Conservation (phyloP, 2,888 invertebrate species). For the Muscina levida region DNA sequence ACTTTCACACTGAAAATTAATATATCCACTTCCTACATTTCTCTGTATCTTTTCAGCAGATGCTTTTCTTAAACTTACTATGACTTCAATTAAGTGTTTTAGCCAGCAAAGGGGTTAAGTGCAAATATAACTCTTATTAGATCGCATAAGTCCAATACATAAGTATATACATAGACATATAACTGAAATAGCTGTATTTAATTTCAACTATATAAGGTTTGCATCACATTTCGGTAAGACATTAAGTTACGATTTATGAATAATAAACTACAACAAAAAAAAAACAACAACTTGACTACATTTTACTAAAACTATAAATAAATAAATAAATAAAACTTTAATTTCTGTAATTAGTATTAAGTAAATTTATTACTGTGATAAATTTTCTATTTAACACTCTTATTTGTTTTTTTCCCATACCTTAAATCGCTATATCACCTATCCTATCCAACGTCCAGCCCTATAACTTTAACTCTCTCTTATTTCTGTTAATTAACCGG, state of each 20-base stretch:
- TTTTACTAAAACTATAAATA: no score
- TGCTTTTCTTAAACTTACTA: no score
- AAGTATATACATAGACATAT: slow-evolving; percentile 31
- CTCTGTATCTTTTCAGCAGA: slow-evolving; percentile 44
- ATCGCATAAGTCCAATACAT: not conserved
- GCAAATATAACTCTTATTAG: slow-evolving; percentile 59
- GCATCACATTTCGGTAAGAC: no score
- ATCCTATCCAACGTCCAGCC: not conserved
- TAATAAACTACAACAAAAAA: no score
- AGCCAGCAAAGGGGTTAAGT: slow-evolving; percentile 55
- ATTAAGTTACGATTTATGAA: no score
- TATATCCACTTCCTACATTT: no score
- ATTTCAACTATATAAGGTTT: no score
- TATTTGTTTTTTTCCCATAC: no score
- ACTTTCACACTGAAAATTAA: no score
- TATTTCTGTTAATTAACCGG: not conserved
- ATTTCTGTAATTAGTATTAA: slow-evolving; percentile 58
- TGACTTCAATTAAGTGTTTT: slow-evolving; percentile 13
- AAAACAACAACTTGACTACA: no score
- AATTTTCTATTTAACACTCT: slow-evolving; percentile 47
- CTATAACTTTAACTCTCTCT: slow-evolving; percentile 1
- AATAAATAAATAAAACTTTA: not conserved
- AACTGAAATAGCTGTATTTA: not conserved
- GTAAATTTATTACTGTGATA: slow-evolving; percentile 67
- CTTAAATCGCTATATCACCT: not conserved